Evolutionary conservation across 2,797 vertebrate genomes (phyloP).

Genomic region (Melanotaenia pygmaea): DNA sequence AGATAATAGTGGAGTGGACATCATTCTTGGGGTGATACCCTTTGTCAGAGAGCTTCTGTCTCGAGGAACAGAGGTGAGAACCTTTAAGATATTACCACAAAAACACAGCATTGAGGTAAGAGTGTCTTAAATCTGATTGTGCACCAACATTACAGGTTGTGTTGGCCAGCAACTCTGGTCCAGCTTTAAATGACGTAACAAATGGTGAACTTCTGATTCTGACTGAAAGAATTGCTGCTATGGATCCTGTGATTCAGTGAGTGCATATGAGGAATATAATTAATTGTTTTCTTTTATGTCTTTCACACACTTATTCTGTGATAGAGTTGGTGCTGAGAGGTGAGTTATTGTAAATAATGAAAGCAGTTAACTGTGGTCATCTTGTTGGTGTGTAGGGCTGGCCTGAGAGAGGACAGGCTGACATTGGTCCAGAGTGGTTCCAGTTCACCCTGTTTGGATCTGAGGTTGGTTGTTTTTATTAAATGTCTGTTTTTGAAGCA

Average conservation of each 20-base stretch:
- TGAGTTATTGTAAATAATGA: neutral
- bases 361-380: neutral
- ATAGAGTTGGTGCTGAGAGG: neutral
- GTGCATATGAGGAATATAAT: constrained; percentile 42
- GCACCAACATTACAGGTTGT: constrained; percentile 84
- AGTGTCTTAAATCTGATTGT: neutral
- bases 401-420: constrained; percentile 87
- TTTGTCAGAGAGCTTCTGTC: constrained; percentile 98
- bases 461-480: constrained; percentile 83
- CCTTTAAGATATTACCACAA: neutral
- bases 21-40: constrained; percentile 99
- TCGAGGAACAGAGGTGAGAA: constrained; percentile 95
- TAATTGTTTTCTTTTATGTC: neutral
- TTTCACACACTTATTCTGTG: neutral
- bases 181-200: constrained; percentile 96
- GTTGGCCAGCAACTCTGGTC: constrained; percentile 95
- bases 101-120: neutral
- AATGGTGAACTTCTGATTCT: constrained; percentile 93
- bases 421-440: constrained; percentile 93
- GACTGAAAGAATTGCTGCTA: constrained; percentile 90
- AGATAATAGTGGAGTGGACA: constrained; percentile 99
- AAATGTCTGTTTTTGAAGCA: neutral
- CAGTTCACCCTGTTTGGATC: constrained; percentile 95
- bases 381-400: constrained; percentile 78
- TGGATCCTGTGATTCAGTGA: constrained; percentile 93